Evolutionary conservation across 1,140 invertebrate genomes (phyloP).

Genomic region (Arctopsyche grandis): DNA sequence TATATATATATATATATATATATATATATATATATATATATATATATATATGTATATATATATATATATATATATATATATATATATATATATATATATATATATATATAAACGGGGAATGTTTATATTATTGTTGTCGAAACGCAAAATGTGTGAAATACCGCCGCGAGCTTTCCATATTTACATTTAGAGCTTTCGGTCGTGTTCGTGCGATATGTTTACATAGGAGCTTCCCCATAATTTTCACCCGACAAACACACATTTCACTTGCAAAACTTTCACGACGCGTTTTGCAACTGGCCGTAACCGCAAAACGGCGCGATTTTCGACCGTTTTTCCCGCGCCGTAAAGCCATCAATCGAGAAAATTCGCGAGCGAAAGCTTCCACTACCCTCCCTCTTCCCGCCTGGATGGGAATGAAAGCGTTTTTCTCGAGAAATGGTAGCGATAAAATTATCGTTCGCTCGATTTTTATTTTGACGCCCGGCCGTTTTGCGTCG

Average conservation of each 20-base stretch:
- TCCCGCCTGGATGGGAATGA: not conserved
- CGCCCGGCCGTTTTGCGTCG: too few relatives aligned
- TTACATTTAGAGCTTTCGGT: conserved; percentile 15
- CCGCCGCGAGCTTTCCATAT: conserved; percentile 5
- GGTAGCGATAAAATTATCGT: conserved; percentile 9
- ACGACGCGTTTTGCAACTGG: not conserved
- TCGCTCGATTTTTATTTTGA: not conserved
- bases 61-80: too few relatives aligned
- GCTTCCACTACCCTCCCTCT: too few relatives aligned
- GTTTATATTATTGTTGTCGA: not conserved
- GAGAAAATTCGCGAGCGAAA: not conserved
- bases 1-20: too few relatives aligned
- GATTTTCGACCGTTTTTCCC: not conserved
- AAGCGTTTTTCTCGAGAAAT: not conserved
- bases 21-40: too few relatives aligned
- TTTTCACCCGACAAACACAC: conserved; percentile 11
- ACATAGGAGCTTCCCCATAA: conserved; percentile 26
- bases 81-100: too few relatives aligned
- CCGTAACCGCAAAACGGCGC: not conserved
- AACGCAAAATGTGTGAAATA: conserved; percentile 9
- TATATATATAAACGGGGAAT: too few relatives aligned
- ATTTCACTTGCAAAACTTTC: conserved; percentile 25
- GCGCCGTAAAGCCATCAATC: conserved; percentile 26
- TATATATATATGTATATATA: too few relatives aligned
- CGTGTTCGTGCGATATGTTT: conserved; percentile 22